Conservation (phyloP, 2,797 vertebrate genomes). For the Aselliscus stoliczkanus region DNA sequence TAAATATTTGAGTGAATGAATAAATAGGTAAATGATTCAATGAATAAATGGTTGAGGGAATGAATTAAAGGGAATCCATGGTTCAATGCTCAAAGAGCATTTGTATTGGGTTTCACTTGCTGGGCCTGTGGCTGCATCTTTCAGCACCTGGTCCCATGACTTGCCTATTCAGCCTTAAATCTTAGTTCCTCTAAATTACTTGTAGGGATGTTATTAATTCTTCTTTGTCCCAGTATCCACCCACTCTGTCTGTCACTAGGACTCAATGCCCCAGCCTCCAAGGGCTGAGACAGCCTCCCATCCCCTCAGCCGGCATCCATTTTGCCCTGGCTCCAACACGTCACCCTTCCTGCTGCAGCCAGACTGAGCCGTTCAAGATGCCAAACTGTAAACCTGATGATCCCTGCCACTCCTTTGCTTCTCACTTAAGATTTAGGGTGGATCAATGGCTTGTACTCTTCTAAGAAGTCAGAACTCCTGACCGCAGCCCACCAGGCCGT, state of each 20-base stretch:
- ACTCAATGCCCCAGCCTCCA: background rate
- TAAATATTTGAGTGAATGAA: background rate
- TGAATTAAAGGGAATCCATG: background rate
- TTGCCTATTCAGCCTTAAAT: background rate
- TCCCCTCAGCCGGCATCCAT: background rate
- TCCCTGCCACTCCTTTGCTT: accelerated
- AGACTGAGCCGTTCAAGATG: background rate
- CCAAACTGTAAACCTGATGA: background rate
- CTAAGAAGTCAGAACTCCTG: background rate
- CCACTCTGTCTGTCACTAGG: background rate
- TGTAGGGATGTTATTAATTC: background rate
- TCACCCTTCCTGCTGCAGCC: background rate
- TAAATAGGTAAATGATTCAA: background rate
- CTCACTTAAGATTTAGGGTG: background rate
- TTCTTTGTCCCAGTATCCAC: background rate
- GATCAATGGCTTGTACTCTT: background rate
- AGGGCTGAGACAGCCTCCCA: no score
- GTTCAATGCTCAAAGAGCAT: background rate
- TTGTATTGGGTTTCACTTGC: background rate
- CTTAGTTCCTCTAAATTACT: background rate
- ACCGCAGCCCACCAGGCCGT: no score
- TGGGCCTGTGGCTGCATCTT: background rate
- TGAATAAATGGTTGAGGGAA: background rate
- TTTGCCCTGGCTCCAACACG: no score
- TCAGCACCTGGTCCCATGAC: background rate